These are phyloP conservation scores for Sitophilus oryzae DNA, from an alignment of 1,140 invertebrate genomes.

Conservation along the genomic window DNA sequence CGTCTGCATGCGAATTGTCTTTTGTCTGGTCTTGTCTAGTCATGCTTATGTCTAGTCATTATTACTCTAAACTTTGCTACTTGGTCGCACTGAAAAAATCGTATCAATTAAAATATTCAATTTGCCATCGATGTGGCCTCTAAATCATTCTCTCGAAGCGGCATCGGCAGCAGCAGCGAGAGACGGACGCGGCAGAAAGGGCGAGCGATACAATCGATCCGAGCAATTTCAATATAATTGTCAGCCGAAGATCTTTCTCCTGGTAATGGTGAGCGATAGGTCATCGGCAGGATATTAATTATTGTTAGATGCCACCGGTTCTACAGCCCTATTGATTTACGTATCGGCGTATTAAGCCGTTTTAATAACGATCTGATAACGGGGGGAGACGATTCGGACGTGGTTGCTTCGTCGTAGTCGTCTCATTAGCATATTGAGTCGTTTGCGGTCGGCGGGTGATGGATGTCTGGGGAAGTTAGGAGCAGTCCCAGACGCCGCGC, in stretches of 20 bases:
- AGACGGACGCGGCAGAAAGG: too few species aligned
- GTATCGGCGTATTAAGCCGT: slow-evolving; percentile 21
- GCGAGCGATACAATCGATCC: slow-evolving; percentile 14
- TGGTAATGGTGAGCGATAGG: slow-evolving; percentile 20
- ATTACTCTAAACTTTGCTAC: too few species aligned
- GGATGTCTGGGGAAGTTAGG: too few species aligned
- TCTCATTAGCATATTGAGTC: slow-evolving; percentile 16
- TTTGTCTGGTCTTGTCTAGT: too few species aligned
- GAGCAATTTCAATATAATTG: slow-evolving; percentile 20
- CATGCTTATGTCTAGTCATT: too few species aligned
- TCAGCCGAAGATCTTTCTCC: slow-evolving; percentile 18
- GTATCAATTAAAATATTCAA: slow-evolving; percentile 15
- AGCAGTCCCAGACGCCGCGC: too few species aligned
- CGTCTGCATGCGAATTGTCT: too few species aligned
- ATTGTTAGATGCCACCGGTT: slow-evolving; percentile 21
- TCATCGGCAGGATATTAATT: slow-evolving; percentile 24
- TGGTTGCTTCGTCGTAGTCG: too few species aligned
- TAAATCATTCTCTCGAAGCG: slow-evolving; percentile 20
- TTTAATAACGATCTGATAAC: slow-evolving; percentile 22
- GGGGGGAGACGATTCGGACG: slow-evolving; percentile 12
- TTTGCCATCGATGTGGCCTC: slow-evolving; percentile 10
- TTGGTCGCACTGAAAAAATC: too few species aligned
- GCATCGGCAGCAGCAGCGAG: too few species aligned
- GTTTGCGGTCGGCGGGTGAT: background rate
- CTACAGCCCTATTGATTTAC: slow-evolving; percentile 20